Conservation (phyloP, 1,140 invertebrate species). For the Zaprionus kolodkinae region DNA sequence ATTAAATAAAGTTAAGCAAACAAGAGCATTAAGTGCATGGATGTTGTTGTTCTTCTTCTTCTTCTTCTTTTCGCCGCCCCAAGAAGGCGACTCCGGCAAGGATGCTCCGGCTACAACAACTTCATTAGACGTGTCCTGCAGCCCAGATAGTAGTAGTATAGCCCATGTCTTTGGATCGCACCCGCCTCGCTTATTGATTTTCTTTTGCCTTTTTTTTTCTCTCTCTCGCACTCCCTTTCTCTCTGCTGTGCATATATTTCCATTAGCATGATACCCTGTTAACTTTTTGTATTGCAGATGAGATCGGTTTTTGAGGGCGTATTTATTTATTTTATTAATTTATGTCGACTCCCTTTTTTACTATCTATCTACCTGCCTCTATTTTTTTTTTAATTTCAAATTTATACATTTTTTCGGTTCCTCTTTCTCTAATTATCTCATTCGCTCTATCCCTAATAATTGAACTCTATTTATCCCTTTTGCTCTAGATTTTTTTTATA, state of each 20-base stretch:
- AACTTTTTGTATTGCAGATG: not conserved
- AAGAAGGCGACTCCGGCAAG: not conserved
- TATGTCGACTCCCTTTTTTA: no score
- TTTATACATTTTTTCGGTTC: no score
- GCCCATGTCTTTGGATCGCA: slow-evolving; percentile 22
- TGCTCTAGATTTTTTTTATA: no score
- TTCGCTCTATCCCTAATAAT: no score
- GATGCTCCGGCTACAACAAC: slow-evolving; percentile 38
- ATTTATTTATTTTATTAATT: no score
- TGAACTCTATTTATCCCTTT: no score
- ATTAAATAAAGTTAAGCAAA: slow-evolving; percentile 71
- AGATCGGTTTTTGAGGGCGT: no score
- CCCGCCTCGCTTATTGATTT: slow-evolving; percentile 57
- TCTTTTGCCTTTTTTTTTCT: slow-evolving; percentile 21
- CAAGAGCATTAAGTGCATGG: slow-evolving; percentile 70
- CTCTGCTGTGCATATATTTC: slow-evolving; percentile 46
- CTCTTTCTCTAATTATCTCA: no score
- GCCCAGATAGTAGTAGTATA: slow-evolving; percentile 9
- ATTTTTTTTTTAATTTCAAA: no score
- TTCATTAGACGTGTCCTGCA: slow-evolving; percentile 62
- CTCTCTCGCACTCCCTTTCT: slow-evolving; percentile 15
- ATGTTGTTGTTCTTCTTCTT: slow-evolving; percentile 45
- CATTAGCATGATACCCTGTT: slow-evolving; percentile 36
- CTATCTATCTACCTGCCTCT: no score
- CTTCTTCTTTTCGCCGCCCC: not conserved